Conservation (phyloP, 2,797 vertebrate species). For the Trematomus bernacchii region DNA sequence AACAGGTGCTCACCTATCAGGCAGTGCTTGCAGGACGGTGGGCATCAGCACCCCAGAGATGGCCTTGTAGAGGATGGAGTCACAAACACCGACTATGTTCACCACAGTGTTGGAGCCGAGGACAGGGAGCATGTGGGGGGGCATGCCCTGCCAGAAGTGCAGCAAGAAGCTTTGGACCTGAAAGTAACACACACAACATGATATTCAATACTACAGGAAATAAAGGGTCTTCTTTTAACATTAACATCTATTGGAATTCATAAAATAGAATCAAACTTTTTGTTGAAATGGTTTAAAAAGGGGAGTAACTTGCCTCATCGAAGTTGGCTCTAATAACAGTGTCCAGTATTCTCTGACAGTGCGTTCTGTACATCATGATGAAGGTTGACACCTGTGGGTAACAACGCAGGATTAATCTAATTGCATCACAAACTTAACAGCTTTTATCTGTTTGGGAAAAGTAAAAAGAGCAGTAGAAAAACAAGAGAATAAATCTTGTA, state of each 20-base stretch:
- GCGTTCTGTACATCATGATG: slow-evolving; percentile 99
- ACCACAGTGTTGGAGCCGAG: slow-evolving; percentile 96
- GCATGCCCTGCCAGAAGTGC: slow-evolving; percentile 99
- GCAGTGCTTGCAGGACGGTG: slow-evolving; percentile 96
- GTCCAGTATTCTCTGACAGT: slow-evolving; percentile 99
- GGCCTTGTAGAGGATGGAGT: slow-evolving; percentile 99
- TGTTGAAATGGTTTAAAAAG: slow-evolving; percentile 2
- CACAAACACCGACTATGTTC: slow-evolving; percentile 98
- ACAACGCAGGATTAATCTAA: slow-evolving; percentile 57
- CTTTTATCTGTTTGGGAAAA: slow-evolving; percentile 19
- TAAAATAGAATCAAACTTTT: not conserved
- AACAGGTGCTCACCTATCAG: slow-evolving; percentile 91
- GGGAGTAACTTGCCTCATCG: slow-evolving; percentile 89
- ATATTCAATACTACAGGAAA: slow-evolving; percentile 20
- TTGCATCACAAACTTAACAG: slow-evolving; percentile 38
- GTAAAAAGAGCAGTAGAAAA: slow-evolving; percentile 62
- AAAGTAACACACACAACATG: slow-evolving; percentile 6
- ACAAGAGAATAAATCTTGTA: slow-evolving; percentile 83
- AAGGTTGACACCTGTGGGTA: slow-evolving; percentile 95
- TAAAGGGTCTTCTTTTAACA: not conserved
- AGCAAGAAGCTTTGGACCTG: slow-evolving; percentile 99
- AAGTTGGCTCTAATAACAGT: slow-evolving; percentile 99
- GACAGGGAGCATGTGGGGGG: slow-evolving; percentile 98
- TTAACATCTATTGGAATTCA: not conserved
- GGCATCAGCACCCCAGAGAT: slow-evolving; percentile 99